Evolutionary conservation across 2,888 invertebrate genomes (phyloP), one percentile per base, ranked within the genome.

Genomic region (Machimus rusticus): DNA sequence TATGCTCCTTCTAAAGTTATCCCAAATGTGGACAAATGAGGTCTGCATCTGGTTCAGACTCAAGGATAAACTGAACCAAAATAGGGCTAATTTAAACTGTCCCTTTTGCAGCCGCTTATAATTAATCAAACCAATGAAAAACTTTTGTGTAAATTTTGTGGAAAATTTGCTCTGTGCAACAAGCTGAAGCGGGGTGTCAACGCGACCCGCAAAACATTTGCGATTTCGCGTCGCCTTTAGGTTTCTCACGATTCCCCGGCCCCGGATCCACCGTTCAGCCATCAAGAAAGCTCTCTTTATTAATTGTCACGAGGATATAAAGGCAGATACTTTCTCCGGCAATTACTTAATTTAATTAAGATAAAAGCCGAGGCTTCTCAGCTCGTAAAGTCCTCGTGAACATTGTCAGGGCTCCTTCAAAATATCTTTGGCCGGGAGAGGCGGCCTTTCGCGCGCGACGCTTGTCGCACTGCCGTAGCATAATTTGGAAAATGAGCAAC

Each of bases 291-390:
- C 66, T 84, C 66, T 84, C 84, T 39, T 87, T 88, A 88, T 88
- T 88, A 88, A 88, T 88, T 88, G 88, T 82, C 82, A 88, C 82
- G 76, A 78, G 86, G 74, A 88, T 86, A 88, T 88, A 86, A 86
- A 88, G 82, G 84, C 82, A 88, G 88, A 86, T 88, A 86, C 86
- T 88, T 88, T 86, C 88, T 82, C 74, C 55, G 55, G 84, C 88
- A 88, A 88, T 88, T 88, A 88, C 88, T 88, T 88, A 88, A 88
- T 88, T 88, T 88, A 88, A 88, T 88, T 88, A 88, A 88, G 88
- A 88, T 88, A 88, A 88, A 88, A 88, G 88, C 88, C 82, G 82
- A 88, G 84, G 86, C 88, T 88, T 88, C 88, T 88, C 86, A 88
- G 88, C 88, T 88, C 88, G 88, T 88, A 88, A 88, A 88, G 82